Percentiles rank a stretch among this genome's conserved stretches.
phyloP scores from a whole-genome alignment of 1,140 invertebrate genomes.

The Caenorhabditis briggsae region DNA sequence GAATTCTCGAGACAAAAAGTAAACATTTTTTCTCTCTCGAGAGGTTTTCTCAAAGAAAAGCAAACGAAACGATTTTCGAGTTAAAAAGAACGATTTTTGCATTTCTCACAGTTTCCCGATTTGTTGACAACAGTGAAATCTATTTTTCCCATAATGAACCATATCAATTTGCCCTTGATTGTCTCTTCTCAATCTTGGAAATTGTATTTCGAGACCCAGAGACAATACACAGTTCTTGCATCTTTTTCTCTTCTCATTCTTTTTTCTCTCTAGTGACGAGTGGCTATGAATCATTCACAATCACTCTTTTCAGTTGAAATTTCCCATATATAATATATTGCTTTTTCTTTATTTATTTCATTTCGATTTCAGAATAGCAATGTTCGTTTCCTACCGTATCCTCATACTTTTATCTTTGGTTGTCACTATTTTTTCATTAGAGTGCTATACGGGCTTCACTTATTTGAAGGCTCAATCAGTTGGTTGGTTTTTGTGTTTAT shows the following conservation, averaged over 20 bases:
- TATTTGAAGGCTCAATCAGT: constrained; percentile 49
- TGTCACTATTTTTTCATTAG: constrained; percentile 3
- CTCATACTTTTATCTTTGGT: background rate
- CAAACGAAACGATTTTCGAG: too few relatives aligned
- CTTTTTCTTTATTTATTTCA: background rate
- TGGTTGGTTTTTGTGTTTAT: background rate
- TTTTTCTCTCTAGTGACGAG: background rate
- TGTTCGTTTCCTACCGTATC: background rate
- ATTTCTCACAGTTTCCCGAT: too few relatives aligned
- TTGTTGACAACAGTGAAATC: too few relatives aligned
- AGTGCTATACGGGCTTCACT: constrained; percentile 58
- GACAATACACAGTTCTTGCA: background rate
- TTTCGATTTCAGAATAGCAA: background rate
- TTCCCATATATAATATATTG: background rate
- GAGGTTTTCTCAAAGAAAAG: too few relatives aligned
- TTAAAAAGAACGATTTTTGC: too few relatives aligned
- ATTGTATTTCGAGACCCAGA: background rate
- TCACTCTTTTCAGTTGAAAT: background rate
- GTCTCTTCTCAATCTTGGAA: background rate
- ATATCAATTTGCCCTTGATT: constrained; percentile 27
- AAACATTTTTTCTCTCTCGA: too few relatives aligned
- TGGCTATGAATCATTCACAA: background rate
- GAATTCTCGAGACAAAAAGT: too few relatives aligned
- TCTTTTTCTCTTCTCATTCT: background rate
- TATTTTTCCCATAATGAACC: background rate